Percentiles rank a stretch among this genome's conserved stretches.
Conservation (phyloP, 2,797 vertebrate genomes). For the Leuciscus waleckii region DNA sequence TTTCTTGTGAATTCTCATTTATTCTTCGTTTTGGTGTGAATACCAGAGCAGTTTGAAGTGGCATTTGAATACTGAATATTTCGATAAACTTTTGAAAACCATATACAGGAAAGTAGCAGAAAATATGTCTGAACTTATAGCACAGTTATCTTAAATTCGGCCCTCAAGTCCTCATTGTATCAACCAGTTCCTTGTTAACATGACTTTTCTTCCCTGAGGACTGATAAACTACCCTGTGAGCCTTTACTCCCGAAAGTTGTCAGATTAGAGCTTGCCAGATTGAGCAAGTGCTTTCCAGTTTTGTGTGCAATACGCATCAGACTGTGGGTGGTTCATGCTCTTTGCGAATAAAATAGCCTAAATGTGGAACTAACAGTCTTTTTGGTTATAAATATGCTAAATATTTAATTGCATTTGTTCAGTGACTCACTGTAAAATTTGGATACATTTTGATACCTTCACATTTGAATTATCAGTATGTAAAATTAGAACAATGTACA, state of each 20-base stretch:
- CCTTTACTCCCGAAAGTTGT: not conserved
- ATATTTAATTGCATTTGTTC: not conserved
- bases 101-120: not conserved
- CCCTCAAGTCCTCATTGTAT: slow-evolving; percentile 20
- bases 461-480: not conserved
- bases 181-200: slow-evolving; percentile 14
- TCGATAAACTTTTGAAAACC: not conserved
- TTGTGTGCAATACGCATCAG: slow-evolving; percentile 16
- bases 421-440: not conserved
- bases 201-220: slow-evolving; percentile 2
- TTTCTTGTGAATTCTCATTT: not conserved
- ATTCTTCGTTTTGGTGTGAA: not conserved
- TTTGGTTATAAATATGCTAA: not conserved
- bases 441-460: not conserved
- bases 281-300: slow-evolving; percentile 30
- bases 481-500: not conserved
- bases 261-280: slow-evolving; percentile 20
- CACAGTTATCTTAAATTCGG: not conserved
- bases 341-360: not conserved
- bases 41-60: not conserved
- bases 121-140: not conserved
- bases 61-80: not conserved
- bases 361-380: not conserved
- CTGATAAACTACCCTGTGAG: not conserved
- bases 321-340: not conserved